Evolutionary conservation across 2,888 invertebrate genomes (phyloP).

Genomic region (Meloe dianella): DNA sequence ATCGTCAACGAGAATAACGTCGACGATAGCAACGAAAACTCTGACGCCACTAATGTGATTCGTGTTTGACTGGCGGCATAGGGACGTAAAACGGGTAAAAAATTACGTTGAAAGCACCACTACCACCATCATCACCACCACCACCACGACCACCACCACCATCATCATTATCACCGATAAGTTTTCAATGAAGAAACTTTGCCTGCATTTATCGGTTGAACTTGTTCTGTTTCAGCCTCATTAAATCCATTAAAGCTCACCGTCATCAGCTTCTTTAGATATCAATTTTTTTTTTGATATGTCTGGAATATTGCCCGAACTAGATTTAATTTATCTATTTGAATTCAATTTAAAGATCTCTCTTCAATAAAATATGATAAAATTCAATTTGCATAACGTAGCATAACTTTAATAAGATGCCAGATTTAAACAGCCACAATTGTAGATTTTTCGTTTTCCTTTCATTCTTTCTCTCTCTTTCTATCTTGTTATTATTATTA

Average conservation of each 20-base stretch:
- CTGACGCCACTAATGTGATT: constrained; percentile 12
- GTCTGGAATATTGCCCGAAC: neutral
- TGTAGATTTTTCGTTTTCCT: neutral
- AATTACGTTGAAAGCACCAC: constrained; percentile 8
- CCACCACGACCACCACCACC: constrained; percentile 7
- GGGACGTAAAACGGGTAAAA: constrained; percentile 13
- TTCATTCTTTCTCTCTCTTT: neutral
- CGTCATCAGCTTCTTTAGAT: neutral
- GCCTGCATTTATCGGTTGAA: constrained; percentile 31
- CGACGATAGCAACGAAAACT: neutral
- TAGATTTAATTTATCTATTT: neutral
- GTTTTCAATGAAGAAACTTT: constrained; percentile 34
- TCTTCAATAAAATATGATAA: neutral
- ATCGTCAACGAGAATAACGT: too few species aligned
- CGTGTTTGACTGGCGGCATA: constrained; percentile 11
- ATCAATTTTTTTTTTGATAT: neutral
- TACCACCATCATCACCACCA: neutral
- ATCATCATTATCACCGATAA: constrained; percentile 24
- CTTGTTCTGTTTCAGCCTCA: constrained; percentile 27
- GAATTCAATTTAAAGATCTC: neutral
- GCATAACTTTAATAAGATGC: neutral
- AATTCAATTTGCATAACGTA: neutral
- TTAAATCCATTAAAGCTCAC: constrained; percentile 24
- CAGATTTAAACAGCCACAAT: neutral
- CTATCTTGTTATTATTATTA: too few species aligned